These are phyloP conservation scores for Parnassius smintheus DNA, from an alignment of 2,888 invertebrate species.

Conservation along the genomic window DNA sequence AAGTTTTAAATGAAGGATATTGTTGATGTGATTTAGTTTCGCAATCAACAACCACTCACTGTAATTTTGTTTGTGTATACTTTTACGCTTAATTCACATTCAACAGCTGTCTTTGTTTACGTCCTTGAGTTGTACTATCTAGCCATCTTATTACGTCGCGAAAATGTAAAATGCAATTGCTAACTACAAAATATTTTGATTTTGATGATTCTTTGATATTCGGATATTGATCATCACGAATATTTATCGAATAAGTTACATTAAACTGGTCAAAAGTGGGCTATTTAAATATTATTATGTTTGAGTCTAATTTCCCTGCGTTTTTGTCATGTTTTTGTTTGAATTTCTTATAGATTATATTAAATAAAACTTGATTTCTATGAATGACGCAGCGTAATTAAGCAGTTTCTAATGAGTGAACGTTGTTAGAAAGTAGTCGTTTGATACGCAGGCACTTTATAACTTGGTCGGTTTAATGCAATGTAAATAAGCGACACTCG, in stretches of 20 bases:
- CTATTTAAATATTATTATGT: no score
- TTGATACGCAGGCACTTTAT: neutral
- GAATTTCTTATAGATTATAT: no score
- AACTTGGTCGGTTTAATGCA: slow-evolving; percentile 8
- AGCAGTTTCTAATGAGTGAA: neutral
- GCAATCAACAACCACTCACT: slow-evolving; percentile 12
- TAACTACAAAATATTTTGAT: neutral
- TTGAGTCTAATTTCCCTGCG: no score
- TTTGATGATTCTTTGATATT: no score
- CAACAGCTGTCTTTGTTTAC: slow-evolving; percentile 32
- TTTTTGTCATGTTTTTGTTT: no score
- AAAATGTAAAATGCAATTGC: neutral
- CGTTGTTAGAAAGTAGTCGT: neutral
- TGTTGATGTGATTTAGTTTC: slow-evolving; percentile 26
- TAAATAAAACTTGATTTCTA: slow-evolving; percentile 8
- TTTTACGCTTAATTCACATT: slow-evolving; percentile 37
- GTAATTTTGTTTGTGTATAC: slow-evolving; percentile 25
- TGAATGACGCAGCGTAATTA: slow-evolving; percentile 5
- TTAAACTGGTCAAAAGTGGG: no score
- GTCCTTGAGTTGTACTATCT: slow-evolving; percentile 18
- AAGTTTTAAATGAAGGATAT: slow-evolving; percentile 44
- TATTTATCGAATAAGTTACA: no score
- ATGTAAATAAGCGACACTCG: slow-evolving; percentile 16
- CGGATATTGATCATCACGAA: no score
- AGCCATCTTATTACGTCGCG: slow-evolving; percentile 25